A percentile compares a stretch with the other conserved stretches of the same genome.
These are phyloP conservation scores for Perdita meconis DNA, from an alignment of 2,888 invertebrate species.

Conservation along the genomic window DNA sequence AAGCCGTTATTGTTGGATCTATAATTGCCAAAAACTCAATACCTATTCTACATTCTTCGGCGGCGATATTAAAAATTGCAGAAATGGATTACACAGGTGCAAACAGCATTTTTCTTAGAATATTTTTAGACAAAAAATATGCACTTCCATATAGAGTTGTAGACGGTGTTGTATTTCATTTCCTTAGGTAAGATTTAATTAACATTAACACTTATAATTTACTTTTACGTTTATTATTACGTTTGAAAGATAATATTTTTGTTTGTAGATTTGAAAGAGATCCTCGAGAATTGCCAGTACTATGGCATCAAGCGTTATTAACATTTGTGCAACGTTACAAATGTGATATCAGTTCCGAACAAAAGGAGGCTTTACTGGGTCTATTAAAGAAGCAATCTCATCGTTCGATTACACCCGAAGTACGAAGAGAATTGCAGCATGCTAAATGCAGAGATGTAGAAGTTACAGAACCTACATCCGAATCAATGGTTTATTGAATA, in stretches of 20 bases:
- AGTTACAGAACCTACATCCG: constrained; percentile 79
- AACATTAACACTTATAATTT: too few relatives aligned
- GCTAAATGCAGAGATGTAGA: constrained; percentile 92
- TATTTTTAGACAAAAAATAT: constrained; percentile 98
- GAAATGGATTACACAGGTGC: constrained; percentile 99
- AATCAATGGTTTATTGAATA: constrained; percentile 71
- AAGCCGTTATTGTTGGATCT: constrained; percentile 97
- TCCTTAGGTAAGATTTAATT: constrained; percentile 90
- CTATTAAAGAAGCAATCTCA: constrained; percentile 91
- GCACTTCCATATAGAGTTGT: constrained; percentile 97
- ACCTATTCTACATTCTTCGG: constrained; percentile 97
- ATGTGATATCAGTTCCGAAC: constrained; percentile 96
- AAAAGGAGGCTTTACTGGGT: constrained; percentile 93
- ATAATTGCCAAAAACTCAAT: constrained; percentile 96
- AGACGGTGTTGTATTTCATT: constrained; percentile 97
- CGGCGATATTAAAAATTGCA: constrained; percentile 97
- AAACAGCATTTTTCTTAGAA: constrained; percentile 96
- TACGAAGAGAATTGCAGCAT: constrained; percentile 93
- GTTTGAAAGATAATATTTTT: constrained; percentile 21
- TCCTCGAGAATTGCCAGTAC: constrained; percentile 93
- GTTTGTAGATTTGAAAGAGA: constrained; percentile 92
- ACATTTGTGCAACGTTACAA: constrained; percentile 98
- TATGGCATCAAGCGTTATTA: constrained; percentile 98
- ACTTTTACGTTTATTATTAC: too few relatives aligned
- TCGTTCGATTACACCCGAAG: constrained; percentile 91